Evolutionary conservation across 1,140 invertebrate genomes (phyloP).

Genomic region (Popillia japonica): DNA sequence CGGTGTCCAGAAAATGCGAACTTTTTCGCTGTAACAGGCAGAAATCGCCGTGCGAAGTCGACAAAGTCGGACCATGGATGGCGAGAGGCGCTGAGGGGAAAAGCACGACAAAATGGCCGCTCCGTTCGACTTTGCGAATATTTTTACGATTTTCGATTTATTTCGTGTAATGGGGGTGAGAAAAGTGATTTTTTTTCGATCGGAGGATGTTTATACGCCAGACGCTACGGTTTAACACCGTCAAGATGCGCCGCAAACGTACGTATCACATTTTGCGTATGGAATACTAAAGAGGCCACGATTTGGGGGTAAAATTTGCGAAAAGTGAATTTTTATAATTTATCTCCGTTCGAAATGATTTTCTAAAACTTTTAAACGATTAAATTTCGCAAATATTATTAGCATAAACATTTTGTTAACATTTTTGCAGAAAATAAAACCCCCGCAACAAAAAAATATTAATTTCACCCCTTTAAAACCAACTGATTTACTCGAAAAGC

Average conservation of each 20-base stretch:
- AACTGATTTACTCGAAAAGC: background rate
- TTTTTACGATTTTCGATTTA: background rate
- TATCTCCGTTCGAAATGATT: background rate
- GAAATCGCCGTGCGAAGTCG: slow-evolving; percentile 1
- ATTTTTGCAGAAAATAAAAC: background rate
- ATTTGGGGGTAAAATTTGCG: slow-evolving; percentile 21
- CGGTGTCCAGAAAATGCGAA: background rate
- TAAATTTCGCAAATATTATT: background rate
- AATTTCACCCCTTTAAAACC: background rate
- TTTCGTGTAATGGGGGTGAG: background rate
- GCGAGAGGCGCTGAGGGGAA: slow-evolving; percentile 4
- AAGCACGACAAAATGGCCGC: slow-evolving; percentile 29
- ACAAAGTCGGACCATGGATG: slow-evolving; percentile 26
- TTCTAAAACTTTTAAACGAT: background rate
- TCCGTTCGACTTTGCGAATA: slow-evolving; percentile 2
- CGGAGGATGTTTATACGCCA: background rate
- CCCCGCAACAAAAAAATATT: background rate
- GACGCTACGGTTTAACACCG: background rate
- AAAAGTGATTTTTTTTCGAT: slow-evolving; percentile 4
- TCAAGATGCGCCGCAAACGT: slow-evolving; percentile 1
- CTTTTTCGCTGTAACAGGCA: background rate
- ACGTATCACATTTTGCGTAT: slow-evolving; percentile 1
- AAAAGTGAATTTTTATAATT: slow-evolving; percentile 23
- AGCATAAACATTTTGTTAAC: background rate
- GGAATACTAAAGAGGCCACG: slow-evolving; percentile 27